Percentiles rank a stretch among this genome's conserved stretches.
Conservation (phyloP, 2,888 invertebrate genomes). For the Cacoxenus indagator region DNA sequence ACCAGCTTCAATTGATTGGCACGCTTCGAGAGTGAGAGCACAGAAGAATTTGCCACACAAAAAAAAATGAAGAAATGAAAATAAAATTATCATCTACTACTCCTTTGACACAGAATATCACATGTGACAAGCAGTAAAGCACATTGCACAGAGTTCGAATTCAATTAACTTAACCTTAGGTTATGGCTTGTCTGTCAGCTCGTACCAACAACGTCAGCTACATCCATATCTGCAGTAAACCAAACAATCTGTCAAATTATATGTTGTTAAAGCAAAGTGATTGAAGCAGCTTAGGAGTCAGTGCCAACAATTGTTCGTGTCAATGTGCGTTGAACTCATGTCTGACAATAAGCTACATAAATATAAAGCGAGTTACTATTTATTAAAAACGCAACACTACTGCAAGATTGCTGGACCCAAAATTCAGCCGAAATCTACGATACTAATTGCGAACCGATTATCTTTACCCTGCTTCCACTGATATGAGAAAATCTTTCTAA, state of each 20-base stretch:
- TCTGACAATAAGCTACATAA: not conserved
- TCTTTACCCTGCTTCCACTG: too few species aligned
- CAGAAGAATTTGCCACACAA: not conserved
- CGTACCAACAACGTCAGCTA: not conserved
- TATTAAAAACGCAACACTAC: not conserved
- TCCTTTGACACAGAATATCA: constrained; percentile 10
- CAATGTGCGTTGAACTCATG: constrained; percentile 2
- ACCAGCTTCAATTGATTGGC: not conserved
- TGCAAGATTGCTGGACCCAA: too few species aligned
- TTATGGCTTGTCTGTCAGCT: not conserved
- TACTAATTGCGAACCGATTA: too few species aligned
- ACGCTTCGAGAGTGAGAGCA: not conserved
- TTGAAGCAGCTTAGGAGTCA: constrained; percentile 13
- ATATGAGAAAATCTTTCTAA: too few species aligned
- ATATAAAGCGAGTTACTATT: not conserved
- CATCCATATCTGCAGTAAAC: constrained; percentile 42
- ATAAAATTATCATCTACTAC: constrained; percentile 34
- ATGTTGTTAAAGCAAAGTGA: constrained; percentile 5
- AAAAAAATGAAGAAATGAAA: not conserved
- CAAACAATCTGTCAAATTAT: constrained; percentile 44
- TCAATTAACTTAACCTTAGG: constrained; percentile 9
- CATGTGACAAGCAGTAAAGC: not conserved
- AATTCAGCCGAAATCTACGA: too few species aligned
- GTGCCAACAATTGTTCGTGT: constrained; percentile 15
- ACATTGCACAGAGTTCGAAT: not conserved